A percentile compares a stretch with the other conserved stretches of the same genome.
Evolutionary conservation across 2,888 invertebrate genomes (phyloP).

Genomic region (Altica lythri): DNA sequence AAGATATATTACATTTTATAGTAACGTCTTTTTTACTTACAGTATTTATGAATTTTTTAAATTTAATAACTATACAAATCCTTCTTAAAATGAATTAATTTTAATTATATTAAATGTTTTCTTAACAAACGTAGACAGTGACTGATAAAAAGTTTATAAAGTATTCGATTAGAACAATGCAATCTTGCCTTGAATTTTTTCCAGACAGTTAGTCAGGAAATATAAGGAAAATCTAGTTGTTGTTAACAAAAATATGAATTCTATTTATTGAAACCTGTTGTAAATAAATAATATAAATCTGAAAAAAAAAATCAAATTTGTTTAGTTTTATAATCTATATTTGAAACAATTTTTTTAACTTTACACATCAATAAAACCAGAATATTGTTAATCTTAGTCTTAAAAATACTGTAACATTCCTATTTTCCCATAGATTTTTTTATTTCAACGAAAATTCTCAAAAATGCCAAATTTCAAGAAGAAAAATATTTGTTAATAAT

Average conservation of each 20-base stretch:
- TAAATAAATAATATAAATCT: constrained; percentile 30
- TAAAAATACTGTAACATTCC: constrained; percentile 39
- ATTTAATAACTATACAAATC: no score
- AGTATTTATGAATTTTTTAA: no score
- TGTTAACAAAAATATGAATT: constrained; percentile 31
- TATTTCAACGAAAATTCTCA: constrained; percentile 35
- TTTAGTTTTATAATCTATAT: constrained; percentile 25
- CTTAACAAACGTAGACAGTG: constrained; percentile 35
- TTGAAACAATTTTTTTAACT: constrained; percentile 22
- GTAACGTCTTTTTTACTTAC: no score
- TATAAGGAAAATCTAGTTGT: constrained; percentile 25
- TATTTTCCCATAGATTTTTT: constrained; percentile 29
- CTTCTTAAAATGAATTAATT: constrained; percentile 6
- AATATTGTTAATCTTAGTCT: constrained; percentile 30
- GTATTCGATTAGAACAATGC: constrained; percentile 37
- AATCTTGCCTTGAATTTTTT: constrained; percentile 45
- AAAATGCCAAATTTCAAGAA: constrained; percentile 29
- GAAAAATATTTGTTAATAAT: constrained; percentile 31
- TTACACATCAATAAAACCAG: constrained; percentile 10
- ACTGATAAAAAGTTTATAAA: constrained; percentile 33
- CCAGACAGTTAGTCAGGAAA: constrained; percentile 22
- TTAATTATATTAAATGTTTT: no score
- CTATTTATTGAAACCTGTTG: constrained; percentile 35
- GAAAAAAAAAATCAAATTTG: constrained; percentile 14
- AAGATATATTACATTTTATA: no score